phyloP scores from a whole-genome alignment of 2,797 vertebrate species.

The Triplophysa yarkandensis region DNA sequence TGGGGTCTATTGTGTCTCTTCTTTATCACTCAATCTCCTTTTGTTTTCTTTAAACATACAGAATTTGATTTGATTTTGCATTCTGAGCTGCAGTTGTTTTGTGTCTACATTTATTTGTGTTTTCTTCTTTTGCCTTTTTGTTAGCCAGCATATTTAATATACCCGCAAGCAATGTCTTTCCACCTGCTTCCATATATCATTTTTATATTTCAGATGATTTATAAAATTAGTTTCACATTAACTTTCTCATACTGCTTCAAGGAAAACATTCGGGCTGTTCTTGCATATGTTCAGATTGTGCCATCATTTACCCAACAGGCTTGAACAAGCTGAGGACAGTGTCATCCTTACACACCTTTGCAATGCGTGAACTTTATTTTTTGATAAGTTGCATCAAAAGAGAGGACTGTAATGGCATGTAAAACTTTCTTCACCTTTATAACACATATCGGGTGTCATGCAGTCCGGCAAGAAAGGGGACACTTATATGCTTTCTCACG shows the following conservation, averaged over 20 bases:
- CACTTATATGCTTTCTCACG: slow-evolving; percentile 71
- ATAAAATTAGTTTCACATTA: not conserved
- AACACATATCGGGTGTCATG: slow-evolving; percentile 65
- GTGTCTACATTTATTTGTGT: slow-evolving; percentile 14
- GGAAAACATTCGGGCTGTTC: not conserved
- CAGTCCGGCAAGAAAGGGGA: slow-evolving; percentile 62
- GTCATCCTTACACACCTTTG: slow-evolving; percentile 16
- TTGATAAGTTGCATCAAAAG: not conserved
- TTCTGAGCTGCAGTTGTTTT: slow-evolving; percentile 24
- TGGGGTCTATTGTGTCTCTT: slow-evolving; percentile 46
- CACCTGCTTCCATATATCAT: not conserved
- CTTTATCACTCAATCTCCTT: slow-evolving; percentile 17
- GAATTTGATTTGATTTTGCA: slow-evolving; percentile 4
- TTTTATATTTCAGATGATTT: not conserved
- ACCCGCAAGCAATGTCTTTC: not conserved
- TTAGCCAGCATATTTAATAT: slow-evolving; percentile 30
- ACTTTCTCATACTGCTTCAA: not conserved
- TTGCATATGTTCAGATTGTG: not conserved
- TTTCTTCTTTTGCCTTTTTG: slow-evolving; percentile 27
- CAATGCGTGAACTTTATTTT: not conserved
- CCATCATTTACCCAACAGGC: slow-evolving; percentile 30
- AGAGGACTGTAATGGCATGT: slow-evolving; percentile 38
- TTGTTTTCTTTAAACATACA: slow-evolving; percentile 11
- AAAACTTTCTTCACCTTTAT: slow-evolving; percentile 61
- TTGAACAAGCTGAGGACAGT: slow-evolving; percentile 15